phyloP scores from a whole-genome alignment of 2,888 invertebrate species.

The Pyrgus malvae region DNA sequence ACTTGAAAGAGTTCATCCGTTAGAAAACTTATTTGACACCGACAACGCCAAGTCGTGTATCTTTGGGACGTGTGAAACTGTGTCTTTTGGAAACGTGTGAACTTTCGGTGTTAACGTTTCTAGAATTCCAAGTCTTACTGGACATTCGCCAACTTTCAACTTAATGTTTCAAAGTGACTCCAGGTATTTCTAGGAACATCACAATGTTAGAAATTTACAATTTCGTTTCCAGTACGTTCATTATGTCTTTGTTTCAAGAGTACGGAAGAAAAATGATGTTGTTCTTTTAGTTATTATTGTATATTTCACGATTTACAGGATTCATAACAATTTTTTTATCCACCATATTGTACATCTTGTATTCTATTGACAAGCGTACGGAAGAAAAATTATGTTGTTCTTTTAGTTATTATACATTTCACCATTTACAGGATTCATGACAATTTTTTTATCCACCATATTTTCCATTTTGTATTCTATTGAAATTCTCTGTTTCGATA shows the following conservation, averaged over 20 bases:
- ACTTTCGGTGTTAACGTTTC: constrained; percentile 14
- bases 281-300: too few species aligned
- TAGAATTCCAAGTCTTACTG: constrained; percentile 21
- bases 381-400: too few species aligned
- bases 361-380: too few species aligned
- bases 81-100: constrained; percentile 7
- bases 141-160: constrained; percentile 21
- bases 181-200: not conserved
- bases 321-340: too few species aligned
- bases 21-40: constrained; percentile 3
- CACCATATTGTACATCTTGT: too few species aligned
- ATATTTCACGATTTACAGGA: too few species aligned
- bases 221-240: not conserved
- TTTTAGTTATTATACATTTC: too few species aligned
- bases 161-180: constrained; percentile 6
- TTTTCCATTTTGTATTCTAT: too few species aligned
- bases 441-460: too few species aligned
- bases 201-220: not conserved
- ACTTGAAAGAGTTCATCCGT: not conserved
- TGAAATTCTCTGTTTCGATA: too few species aligned
- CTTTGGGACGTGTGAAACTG: not conserved
- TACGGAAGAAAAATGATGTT: too few species aligned
- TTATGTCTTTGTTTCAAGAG: not conserved
- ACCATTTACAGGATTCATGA: too few species aligned
- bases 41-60: not conserved